A percentile compares a stretch with the other conserved stretches of the same genome.
Evolutionary conservation across 2,113 vertebrate species (phyloP).

Genomic region (Dipodomys merriami): DNA sequence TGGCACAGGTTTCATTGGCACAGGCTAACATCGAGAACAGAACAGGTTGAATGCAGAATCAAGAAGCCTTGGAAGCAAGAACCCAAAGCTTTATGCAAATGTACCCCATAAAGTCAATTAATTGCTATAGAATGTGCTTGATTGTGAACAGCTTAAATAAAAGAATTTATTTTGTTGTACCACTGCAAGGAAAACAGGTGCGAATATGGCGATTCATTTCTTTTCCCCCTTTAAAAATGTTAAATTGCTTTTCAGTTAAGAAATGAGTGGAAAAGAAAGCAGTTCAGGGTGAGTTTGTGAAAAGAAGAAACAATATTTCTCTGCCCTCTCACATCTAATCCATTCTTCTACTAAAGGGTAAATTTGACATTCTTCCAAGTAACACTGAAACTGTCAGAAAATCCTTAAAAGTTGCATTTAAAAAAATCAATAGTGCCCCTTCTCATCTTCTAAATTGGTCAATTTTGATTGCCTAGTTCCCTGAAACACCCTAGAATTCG

Average conservation of each 20-base stretch:
- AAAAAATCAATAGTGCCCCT: slow-evolving; percentile 75
- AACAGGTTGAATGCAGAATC: slow-evolving; percentile 52
- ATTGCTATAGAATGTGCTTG: slow-evolving; percentile 25
- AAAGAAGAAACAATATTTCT: slow-evolving; percentile 24
- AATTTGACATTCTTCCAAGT: slow-evolving; percentile 67
- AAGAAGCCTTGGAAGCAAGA: slow-evolving; percentile 1
- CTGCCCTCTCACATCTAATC: slow-evolving; percentile 54
- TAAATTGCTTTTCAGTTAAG: slow-evolving; percentile 42
- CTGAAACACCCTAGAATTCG: slow-evolving; percentile 65
- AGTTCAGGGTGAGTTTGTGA: slow-evolving; percentile 5
- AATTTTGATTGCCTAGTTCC: slow-evolving; percentile 69
- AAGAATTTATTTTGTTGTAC: not conserved
- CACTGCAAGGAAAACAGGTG: not conserved
- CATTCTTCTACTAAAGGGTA: slow-evolving; percentile 67
- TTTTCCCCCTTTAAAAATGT: not conserved
- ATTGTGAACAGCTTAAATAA: slow-evolving; percentile 4
- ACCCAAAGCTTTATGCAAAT: not conserved
- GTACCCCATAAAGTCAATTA: slow-evolving; percentile 9
- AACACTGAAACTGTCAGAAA: slow-evolving; percentile 73
- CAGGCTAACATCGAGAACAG: slow-evolving; percentile 21
- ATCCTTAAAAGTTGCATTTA: slow-evolving; percentile 76
- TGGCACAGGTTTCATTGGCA: not conserved
- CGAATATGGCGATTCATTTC: not conserved
- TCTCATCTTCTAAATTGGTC: slow-evolving; percentile 75
- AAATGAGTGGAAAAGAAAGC: not conserved